A percentile compares a stretch with the other conserved stretches of the same genome.
Conservation (phyloP, 1,140 invertebrate species). For the Protaetia brevitarsis region DNA sequence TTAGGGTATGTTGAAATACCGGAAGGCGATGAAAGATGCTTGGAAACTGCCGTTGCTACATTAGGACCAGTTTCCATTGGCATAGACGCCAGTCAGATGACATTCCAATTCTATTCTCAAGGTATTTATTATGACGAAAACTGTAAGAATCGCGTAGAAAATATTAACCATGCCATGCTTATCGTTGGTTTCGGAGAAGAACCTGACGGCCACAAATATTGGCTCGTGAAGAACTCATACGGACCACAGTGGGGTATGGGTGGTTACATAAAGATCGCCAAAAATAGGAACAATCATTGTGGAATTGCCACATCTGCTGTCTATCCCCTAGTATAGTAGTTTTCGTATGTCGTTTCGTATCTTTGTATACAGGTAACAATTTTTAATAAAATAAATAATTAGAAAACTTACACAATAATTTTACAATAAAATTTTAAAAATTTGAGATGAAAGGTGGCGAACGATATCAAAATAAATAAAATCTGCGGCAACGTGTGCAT, state of each 20-base stretch:
- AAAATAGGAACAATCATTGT: constrained; percentile 66
- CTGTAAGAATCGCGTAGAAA: constrained; percentile 57
- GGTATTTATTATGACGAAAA: constrained; percentile 58
- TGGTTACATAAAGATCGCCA: constrained; percentile 68
- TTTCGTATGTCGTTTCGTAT: no score
- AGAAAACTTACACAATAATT: neutral
- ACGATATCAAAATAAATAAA: no score
- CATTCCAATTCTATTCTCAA: constrained; percentile 76
- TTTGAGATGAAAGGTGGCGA: neutral
- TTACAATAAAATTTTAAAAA: neutral
- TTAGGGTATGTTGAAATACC: constrained; percentile 63
- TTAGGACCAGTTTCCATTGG: constrained; percentile 74
- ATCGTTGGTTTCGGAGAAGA: constrained; percentile 74
- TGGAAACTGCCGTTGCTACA: constrained; percentile 73
- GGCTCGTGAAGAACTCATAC: constrained; percentile 81
- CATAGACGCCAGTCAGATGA: constrained; percentile 71
- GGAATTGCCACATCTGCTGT: constrained; percentile 63
- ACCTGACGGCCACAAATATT: constrained; percentile 58
- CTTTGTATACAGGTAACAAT: neutral
- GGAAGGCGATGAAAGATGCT: constrained; percentile 63
- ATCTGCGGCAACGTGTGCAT: no score
- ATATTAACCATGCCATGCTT: constrained; percentile 57
- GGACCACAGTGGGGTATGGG: constrained; percentile 65
- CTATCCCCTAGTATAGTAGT: constrained; percentile 55
- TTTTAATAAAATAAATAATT: neutral